Evolutionary conservation across 1,140 invertebrate genomes (phyloP), one percentile per base, ranked within the genome.

Genomic region (Hyles euphorbiae): DNA sequence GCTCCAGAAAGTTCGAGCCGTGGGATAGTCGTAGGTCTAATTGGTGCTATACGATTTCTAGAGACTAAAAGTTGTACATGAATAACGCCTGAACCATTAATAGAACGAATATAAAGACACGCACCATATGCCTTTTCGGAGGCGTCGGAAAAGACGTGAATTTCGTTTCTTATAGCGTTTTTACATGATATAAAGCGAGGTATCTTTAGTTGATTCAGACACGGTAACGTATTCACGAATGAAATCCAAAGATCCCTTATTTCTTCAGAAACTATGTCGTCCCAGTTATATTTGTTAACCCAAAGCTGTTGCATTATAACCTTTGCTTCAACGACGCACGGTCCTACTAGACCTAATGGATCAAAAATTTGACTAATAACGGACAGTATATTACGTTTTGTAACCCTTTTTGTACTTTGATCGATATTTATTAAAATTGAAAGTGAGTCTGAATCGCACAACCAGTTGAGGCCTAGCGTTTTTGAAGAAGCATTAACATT

Each of bases 401-500:
- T 66, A 9, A 61, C n/a, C 22, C 34, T 56, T 53, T 12, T 56
- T 43, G 34, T 22, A 5, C n/a, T 3, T 10, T 11, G n/a, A n/a
- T 52, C 11, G 1, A 63, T 50, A 48, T 54, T 57, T 12, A 63
- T 60, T 45, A 34, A 50, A 57, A 60, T 64, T n/a, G 40, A 34
- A 34, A 64, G 56, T 3, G 3, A 44, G 44, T 68, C 61, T 12
- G 53, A 52, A 32, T 64, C 40, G 9, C n/a, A 52, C 32, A 45
- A n/a, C 66, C 66, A 68, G 12, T 60, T 12, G 45, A 68, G 45
- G 12, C 62, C 66, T 56, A 68, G n/a, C n/a, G n/a, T n/a, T n/a
- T n/a, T n/a, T n/a, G n/a, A n/a, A n/a, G n/a, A 49, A 11, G 55
- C 58, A 49, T 64, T 64, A 11, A n/a, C n/a, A n/a, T n/a, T n/a